Evolutionary conservation across 2,797 vertebrate species (phyloP), one percentile per base, ranked within the genome.

Genomic region (Atherinosoma microstoma): DNA sequence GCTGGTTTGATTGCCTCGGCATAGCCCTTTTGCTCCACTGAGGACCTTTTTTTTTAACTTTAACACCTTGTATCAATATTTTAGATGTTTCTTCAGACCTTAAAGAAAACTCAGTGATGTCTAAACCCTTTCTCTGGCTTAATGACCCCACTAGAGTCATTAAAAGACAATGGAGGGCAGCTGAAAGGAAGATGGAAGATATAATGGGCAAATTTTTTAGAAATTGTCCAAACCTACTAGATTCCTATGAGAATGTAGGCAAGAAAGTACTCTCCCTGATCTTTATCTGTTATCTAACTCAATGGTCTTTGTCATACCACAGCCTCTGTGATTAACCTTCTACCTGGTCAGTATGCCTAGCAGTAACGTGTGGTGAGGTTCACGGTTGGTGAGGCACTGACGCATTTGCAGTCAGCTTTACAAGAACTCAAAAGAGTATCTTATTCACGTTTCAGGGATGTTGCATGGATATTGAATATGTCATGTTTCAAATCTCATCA

Each of bases 111-210:
- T 1, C 12, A 45, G 20, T 54, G 11, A 53, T 70, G 53, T 58
- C n/a, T 63, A 59, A 70, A 45, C 32, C 22, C 51, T 54, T 20
- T 51, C 51, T 51, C 16, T 47, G 58, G 67, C 34, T 69, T 85
- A 83, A 80, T 80, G 72, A 83, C 59, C 49, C 47, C 66, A 71
- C 76, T 20, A 70, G 70, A 74, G 72, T 75, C 61, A 76, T 82
- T 56, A 78, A 58, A 67, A 70, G 65, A 70, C 73, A 85, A 76
- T 42, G 22, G 53, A 56, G 24, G 40, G 57, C 64, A 30, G n/a
- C 56, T 54, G 30, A 58, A 59, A 59, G 18, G 4, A 60, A 58
- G 51, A n/a, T 22, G 42, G 35, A 51, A 71, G 56, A 30, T 40
- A 36, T 20, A 29, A 12, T 2, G 53, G 32, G 36, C 47, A 63